Percentiles rank a stretch among this genome's conserved stretches.
These are phyloP conservation scores for Microdon myrmicae DNA, from an alignment of 2,888 invertebrate species.

Conservation along the genomic window DNA sequence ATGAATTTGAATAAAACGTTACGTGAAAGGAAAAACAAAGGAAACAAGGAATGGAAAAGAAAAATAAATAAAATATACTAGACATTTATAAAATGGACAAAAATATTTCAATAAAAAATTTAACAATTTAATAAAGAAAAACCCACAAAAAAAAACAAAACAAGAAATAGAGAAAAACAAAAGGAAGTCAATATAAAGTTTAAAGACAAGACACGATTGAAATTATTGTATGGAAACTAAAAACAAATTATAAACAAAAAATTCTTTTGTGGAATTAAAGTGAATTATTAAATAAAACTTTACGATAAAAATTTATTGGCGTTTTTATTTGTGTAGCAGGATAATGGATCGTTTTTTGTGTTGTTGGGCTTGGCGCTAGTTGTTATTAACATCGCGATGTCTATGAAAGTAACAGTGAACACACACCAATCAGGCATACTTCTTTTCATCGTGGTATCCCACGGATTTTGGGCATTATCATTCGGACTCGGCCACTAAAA, in stretches of 20 bases:
- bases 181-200: constrained; percentile 1
- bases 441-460: not conserved
- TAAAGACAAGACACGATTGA: constrained; percentile 4
- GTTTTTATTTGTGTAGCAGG: constrained; percentile 17
- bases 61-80: constrained; percentile 28
- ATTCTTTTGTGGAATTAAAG: constrained; percentile 48
- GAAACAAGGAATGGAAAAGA: constrained; percentile 7
- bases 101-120: constrained; percentile 9
- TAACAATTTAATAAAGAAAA: constrained; percentile 23
- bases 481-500: too few species aligned
- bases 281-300: constrained; percentile 51
- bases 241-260: constrained; percentile 12
- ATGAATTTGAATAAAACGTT: constrained; percentile 30
- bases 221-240: constrained; percentile 29
- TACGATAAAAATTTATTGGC: constrained; percentile 43
- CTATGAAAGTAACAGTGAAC: too few species aligned
- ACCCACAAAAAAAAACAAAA: constrained; percentile 8
- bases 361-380: too few species aligned
- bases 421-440: too few species aligned
- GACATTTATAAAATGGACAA: constrained; percentile 35
- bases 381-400: too few species aligned
- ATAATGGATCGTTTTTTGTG: too few species aligned
- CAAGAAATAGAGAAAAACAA: constrained; percentile 9
- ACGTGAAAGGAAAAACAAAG: constrained; percentile 11
- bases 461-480: too few species aligned